These are phyloP conservation scores for Orientallactaga sibirica DNA, from an alignment of 2,797 vertebrate genomes.

Conservation along the genomic window DNA sequence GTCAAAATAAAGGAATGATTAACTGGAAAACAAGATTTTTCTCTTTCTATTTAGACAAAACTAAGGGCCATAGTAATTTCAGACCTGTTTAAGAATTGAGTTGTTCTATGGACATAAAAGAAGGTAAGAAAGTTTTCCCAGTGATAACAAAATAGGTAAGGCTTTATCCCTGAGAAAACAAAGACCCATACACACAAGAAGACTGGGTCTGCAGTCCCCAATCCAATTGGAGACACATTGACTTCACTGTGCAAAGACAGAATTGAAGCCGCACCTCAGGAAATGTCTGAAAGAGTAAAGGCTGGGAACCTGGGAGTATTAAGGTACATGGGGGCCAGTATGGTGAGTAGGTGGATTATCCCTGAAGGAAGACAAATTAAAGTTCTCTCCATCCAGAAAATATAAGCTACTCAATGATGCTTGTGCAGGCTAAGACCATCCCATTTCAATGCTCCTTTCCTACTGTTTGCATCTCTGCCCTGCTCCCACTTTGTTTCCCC, in stretches of 20 bases:
- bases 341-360: background rate
- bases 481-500: background rate
- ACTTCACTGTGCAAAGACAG: background rate
- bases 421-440: background rate
- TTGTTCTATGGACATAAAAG: constrained; percentile 1
- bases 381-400: background rate
- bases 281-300: constrained; percentile 6
- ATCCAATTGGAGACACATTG: background rate
- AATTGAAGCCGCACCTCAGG: background rate
- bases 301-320: background rate
- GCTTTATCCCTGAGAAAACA: background rate
- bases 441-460: background rate
- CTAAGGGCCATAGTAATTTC: background rate
- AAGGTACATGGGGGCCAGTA: background rate
- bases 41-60: constrained; percentile 15
- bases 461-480: background rate
- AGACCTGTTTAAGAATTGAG: constrained; percentile 23
- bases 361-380: background rate
- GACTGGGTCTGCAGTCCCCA: background rate
- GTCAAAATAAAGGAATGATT: constrained; percentile 62
- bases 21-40: constrained; percentile 48
- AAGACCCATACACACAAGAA: constrained; percentile 9
- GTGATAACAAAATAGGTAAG: background rate
- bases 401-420: background rate
- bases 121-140: background rate